Evolutionary conservation across 2,797 vertebrate genomes (phyloP), one percentile per base, ranked within the genome.

Genomic region (Alcedo atthis): DNA sequence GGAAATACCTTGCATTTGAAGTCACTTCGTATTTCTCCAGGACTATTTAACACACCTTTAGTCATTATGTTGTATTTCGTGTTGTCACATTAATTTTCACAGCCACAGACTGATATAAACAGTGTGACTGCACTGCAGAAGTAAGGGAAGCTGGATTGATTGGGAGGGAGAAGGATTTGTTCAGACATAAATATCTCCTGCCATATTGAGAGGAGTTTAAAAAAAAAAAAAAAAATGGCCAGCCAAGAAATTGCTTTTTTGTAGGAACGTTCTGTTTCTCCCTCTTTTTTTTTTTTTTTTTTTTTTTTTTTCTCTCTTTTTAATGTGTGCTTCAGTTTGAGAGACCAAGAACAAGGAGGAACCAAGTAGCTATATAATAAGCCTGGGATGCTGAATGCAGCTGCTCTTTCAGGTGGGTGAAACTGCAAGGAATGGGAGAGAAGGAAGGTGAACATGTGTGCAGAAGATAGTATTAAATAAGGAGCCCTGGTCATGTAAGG

Each of bases 121-220:
- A 83, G 86, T 63, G 90, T 12, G 84, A 81, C 86, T 90, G 88
- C 22, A 7, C 75, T 67, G 93, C 93, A 93, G 90, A 85, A 92
- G 80, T 76, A 49, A 58, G 73, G 85, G 86, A 76, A 93, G 63
- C 90, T 92, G 94, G 92, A 93, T 63, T 83, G 92, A 93, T 83
- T 75, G 90, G 91, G 81, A 95, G 81, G 77, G 84, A 92, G 94
- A 93, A 93, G 71, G 93, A 92, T 95, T 95, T 94, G 93, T 96
- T 96, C 94, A 95, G 94, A 93, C 93, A 94, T 93, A 96, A 96
- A 95, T 96, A 96, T 96, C 88, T 94, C 81, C 90, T 94, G 84
- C 94, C 95, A 96, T 95, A 96, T 93, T 96, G 94, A 95, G 92
- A 63, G 84, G 84, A 95, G 93, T 81, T 93, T 19, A 9, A 51